Percentiles rank a stretch among this genome's conserved stretches.
These are phyloP conservation scores for Pontoporia blainvillei DNA, from an alignment of 2,113 vertebrate species.

Conservation along the genomic window DNA sequence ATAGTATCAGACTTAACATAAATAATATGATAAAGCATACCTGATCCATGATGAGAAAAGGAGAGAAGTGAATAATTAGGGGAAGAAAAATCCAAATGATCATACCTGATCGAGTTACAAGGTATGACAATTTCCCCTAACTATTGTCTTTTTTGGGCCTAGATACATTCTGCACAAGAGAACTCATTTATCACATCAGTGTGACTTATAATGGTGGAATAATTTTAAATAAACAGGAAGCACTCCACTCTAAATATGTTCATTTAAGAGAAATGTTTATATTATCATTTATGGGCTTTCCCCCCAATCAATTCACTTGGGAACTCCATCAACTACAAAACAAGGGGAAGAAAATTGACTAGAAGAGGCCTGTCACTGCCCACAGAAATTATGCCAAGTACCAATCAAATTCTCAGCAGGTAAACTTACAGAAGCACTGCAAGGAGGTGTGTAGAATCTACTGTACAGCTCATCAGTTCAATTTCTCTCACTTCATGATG, in stretches of 20 bases:
- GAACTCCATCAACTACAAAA: neutral
- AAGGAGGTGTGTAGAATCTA: neutral
- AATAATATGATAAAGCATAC: neutral
- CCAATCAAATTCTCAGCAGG: slow-evolving; percentile 3
- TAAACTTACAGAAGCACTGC: neutral
- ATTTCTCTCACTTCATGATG: neutral
- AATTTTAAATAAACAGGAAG: neutral
- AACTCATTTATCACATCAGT: neutral
- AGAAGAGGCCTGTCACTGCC: neutral
- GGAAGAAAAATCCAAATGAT: neutral
- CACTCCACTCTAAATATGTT: neutral
- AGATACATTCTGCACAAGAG: neutral
- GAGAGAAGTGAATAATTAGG: neutral
- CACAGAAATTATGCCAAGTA: neutral
- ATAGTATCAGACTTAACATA: neutral
- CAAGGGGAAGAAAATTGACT: neutral
- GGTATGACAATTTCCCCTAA: neutral
- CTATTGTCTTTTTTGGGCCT: neutral
- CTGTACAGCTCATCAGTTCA: neutral
- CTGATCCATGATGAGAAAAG: neutral
- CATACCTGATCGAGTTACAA: neutral
- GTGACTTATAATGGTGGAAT: neutral
- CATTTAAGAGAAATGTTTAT: neutral
- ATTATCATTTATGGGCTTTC: neutral
- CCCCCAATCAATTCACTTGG: neutral